Percentiles rank a stretch among this genome's conserved stretches.
phyloP scores from a whole-genome alignment of 1,140 invertebrate genomes.

The Diorhabda elongata region DNA sequence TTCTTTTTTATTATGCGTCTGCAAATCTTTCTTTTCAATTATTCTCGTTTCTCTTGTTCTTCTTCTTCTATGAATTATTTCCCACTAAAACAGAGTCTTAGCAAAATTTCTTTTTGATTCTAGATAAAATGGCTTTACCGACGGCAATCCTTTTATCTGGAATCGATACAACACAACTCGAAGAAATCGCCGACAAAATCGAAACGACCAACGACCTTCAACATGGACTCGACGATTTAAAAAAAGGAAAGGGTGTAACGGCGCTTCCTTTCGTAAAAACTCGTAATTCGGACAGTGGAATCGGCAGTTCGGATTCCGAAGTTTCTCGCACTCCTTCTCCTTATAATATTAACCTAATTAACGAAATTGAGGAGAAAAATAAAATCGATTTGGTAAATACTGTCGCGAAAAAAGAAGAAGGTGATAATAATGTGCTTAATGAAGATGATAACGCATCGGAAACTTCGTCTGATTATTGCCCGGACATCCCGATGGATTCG shows the following conservation, averaged over 20 bases:
- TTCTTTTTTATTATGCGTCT: background rate
- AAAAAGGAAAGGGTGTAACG: background rate
- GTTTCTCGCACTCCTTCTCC: background rate
- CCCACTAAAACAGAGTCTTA: conserved; percentile 18
- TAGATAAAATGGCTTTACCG: conserved; percentile 1
- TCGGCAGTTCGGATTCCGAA: background rate
- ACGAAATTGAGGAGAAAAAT: background rate
- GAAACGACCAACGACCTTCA: background rate
- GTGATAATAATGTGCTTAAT: too few relatives aligned
- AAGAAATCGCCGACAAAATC: conserved; percentile 7
- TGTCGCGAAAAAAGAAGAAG: too few relatives aligned
- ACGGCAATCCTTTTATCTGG: conserved; percentile 10
- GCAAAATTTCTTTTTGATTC: conserved; percentile 42
- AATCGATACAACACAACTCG: background rate
- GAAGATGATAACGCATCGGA: too few relatives aligned
- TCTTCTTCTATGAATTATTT: background rate
- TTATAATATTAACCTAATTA: background rate
- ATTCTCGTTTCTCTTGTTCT: background rate
- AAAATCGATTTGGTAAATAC: too few relatives aligned
- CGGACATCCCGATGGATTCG: too few relatives aligned
- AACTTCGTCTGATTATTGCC: too few relatives aligned
- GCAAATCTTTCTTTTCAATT: background rate
- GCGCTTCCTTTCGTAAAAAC: background rate
- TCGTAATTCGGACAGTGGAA: too few relatives aligned
- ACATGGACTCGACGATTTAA: background rate